Evolutionary conservation across 2,888 invertebrate species (phyloP), one percentile per base, ranked within the genome.

Genomic region (Torymus aiolomorphi): DNA sequence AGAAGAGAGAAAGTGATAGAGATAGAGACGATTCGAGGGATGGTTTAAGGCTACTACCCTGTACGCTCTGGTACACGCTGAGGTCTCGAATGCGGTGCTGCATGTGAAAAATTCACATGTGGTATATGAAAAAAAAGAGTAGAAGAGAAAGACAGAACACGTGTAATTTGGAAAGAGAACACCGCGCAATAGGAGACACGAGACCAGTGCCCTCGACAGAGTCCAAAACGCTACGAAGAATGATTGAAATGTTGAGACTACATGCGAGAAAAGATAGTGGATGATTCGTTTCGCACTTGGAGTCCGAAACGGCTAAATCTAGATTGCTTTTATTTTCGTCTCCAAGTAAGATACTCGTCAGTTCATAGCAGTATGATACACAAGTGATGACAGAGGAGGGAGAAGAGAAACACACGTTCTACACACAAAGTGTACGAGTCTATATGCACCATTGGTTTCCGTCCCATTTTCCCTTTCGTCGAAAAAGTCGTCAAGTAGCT

Each of bases 41-140:
- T 52, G n/a, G 12, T 67, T 76, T 75, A 61, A 76, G 52, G 71
- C 66, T 62, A 76, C 61, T 16, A 76, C 42, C 67, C 59, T 73
- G 72, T 73, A 69, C 66, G 5, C 65, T 76, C 54, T 52, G 18
- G 71, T 71, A 61, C 42, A 65, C 24, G 11, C 42, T 62, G 13
- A 79, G 65, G 75, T 74, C 61, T 49, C n/a, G n/a, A n/a, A 63
- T 14, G 13, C 66, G 3, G 54, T 73, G 69, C 62, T 66, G 16
- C n/a, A 66, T 16, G 13, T 57, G n/a, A 0, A 57, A 12, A 52
- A 72, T 3, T 54, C n/a, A 49, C 49, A 42, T 10, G 18, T 54
- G 51, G 42, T 42, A 42, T 10, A 42, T 42, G 42, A 42, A 42
- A 42, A 4, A 31, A 42, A 42, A 42, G 8, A 42, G 8, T 1